Evolutionary conservation across 1,140 invertebrate genomes (phyloP), one percentile per base, ranked within the genome.

Genomic region (Anoplolepis gracilipes): DNA sequence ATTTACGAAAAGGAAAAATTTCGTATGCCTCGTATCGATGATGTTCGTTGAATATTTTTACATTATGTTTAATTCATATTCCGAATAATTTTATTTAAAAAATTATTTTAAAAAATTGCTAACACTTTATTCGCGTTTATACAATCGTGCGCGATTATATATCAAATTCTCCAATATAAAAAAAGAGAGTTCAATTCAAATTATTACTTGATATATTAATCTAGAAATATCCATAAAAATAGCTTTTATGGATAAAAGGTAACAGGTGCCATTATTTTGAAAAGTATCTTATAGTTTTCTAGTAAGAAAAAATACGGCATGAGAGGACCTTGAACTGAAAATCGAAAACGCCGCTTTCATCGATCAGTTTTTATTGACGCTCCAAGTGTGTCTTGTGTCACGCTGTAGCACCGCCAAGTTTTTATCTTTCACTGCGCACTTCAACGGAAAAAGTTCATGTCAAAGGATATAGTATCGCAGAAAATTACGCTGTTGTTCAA

Each of bases 311-410:
- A 42, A 42, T 11, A 36, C 10, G 28, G 57, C 22, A 61, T 46
- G 42, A 33, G 11, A 13, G 19, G 11, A 65, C 78, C 78, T 82
- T 73, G 78, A 73, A 73, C 67, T 30, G 55, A 30, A 61, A 70
- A 59, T 72, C n/a, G 53, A 7, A 49, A 49, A 30, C 53, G 49
- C 25, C 30, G 3, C 33, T 30, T 36, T 30, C n/a, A 82, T 73
- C 78, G 65, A 82, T 82, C 67, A 73, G 67, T 19, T n/a, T 64
- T 73, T 82, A 59, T 82, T 67, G 78, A 82, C 61, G 22, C 22
- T 36, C 33, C 61, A 28, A 67, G 28, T 36, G 36, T 39, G 46
- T 72, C 69, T 36, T 49, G 42, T 46, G 59, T 25, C 36, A 10
- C 16, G 11, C 25, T 22, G 67, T n/a, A n/a, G n/a, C n/a, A n/a